Base-by-base conservation (phyloP, 2,888 invertebrate species). In the Caenorhabditis zanzibari region DNA sequence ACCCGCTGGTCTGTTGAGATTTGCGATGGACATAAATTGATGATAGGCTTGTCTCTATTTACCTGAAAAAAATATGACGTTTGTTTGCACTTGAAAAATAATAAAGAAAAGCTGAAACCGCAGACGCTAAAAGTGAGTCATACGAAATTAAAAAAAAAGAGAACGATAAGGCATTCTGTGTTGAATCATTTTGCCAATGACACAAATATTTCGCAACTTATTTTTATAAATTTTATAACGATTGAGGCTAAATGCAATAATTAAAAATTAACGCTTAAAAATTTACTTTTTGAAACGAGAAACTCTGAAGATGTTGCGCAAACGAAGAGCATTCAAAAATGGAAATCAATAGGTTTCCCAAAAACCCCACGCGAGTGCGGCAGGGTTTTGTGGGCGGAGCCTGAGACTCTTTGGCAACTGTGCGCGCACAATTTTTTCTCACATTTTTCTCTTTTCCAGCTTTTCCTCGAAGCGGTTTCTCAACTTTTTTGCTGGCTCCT, bases 1-100 rank as follows among this genome's bases (percentile, higher is more conserved):
- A 86, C 86, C 86, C 66, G 84, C 84, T 77, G 86, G 86, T 81
- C 82, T 82, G 81, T 85, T 86, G 56, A 86, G 83, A 49, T 86
- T 86, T 72, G 86, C 81, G 85, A 86, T 86, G 76, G 86, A 86
- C 86, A 86, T 86, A 79, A 71, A 81, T 80, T 38, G 63, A 49
- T 49, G 54, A 41, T 61, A 71, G 59, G 69, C 52, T 80, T 73
- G 54, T 72, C 64, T 73, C 32, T 79, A 24, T 83, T 77, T 77
- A 79, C 79, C 82, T 83, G 79, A 47, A 83, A 83, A n/a, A 35
- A n/a, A 54, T 12, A 26, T 76, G 56, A 68, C 44, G 54, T 63
- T 6, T 73, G 41, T 73, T 64, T 41, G 32, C 74, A 74, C 24
- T 64, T 28, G 26, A 54, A 19, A 56, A 71, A 22, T 1, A 28